These are phyloP conservation scores for Uromys caudimaculatus DNA, from an alignment of 2,797 vertebrate species.

Conservation along the genomic window DNA sequence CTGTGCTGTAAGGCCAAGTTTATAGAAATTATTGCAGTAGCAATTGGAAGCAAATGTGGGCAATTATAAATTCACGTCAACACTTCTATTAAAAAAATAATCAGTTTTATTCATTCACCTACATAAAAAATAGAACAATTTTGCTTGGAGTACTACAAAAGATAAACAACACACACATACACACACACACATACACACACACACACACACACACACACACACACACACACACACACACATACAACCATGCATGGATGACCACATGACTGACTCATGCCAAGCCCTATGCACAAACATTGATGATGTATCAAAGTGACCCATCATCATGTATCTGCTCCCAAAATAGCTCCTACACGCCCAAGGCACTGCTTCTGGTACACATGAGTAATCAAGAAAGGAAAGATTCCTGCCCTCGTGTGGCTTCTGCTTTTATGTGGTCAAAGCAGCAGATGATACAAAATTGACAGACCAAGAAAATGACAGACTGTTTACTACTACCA, in stretches of 20 bases:
- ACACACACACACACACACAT: background rate
- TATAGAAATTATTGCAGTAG: background rate
- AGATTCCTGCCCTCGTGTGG: background rate
- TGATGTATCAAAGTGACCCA: background rate
- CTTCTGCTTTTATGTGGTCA: background rate
- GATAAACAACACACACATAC: background rate
- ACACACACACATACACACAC: background rate
- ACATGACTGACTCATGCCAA: background rate
- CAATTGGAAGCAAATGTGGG: conserved; percentile 20
- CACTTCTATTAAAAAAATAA: background rate
- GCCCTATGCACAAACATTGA: background rate
- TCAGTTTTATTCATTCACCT: background rate
- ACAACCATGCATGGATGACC: no score
- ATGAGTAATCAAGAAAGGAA: background rate
- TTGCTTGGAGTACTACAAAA: no score
- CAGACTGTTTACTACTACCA: background rate
- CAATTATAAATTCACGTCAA: background rate
- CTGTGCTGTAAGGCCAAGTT: background rate
- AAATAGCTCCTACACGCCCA: background rate
- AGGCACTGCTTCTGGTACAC: background rate
- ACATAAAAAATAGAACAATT: background rate
- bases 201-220: background rate
- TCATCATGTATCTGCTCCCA: background rate
- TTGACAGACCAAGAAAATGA: background rate
- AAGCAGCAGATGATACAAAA: background rate